These are phyloP conservation scores for Drosophila aldrichi DNA, from an alignment of 2,888 invertebrate species.

Conservation along the genomic window DNA sequence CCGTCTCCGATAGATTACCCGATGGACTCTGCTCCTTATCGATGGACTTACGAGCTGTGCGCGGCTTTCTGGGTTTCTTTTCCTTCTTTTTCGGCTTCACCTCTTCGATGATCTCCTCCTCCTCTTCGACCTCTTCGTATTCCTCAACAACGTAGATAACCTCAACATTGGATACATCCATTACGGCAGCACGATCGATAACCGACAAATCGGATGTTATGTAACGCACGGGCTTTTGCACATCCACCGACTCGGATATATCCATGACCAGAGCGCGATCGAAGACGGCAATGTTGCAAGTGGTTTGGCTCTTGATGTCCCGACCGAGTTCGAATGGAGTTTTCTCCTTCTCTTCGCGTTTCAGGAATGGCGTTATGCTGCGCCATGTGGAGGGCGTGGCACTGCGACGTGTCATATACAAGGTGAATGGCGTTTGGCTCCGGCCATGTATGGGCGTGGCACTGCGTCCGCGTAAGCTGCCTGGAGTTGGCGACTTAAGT, in stretches of 20 bases:
- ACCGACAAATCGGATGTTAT: conserved; percentile 85
- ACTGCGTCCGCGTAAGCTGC: conserved; percentile 84
- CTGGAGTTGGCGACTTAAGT: conserved; percentile 85
- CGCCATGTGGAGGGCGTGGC: conserved; percentile 85
- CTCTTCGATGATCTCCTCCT: conserved; percentile 81
- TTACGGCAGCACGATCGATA: conserved; percentile 85
- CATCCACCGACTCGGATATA: conserved; percentile 84
- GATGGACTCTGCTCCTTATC: conserved; percentile 75
- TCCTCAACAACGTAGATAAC: conserved; percentile 85
- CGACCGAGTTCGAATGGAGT: conserved; percentile 85
- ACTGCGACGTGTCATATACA: conserved; percentile 84
- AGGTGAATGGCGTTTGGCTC: conserved; percentile 84
- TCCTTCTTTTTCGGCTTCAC: conserved; percentile 83
- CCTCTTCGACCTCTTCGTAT: conserved; percentile 83
- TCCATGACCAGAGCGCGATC: conserved; percentile 85
- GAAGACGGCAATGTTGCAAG: conserved; percentile 85
- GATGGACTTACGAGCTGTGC: conserved; percentile 71
- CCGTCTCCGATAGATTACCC: conserved; percentile 35
- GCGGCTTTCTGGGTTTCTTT: conserved; percentile 76
- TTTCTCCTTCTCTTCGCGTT: conserved; percentile 85
- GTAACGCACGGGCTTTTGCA: conserved; percentile 84
- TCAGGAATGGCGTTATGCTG: conserved; percentile 85
- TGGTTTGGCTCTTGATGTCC: conserved; percentile 83
- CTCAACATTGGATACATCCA: conserved; percentile 86
- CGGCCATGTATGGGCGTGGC: conserved; percentile 85